phyloP scores from a whole-genome alignment of 2,888 invertebrate genomes.

The Monochamus alternatus region DNA sequence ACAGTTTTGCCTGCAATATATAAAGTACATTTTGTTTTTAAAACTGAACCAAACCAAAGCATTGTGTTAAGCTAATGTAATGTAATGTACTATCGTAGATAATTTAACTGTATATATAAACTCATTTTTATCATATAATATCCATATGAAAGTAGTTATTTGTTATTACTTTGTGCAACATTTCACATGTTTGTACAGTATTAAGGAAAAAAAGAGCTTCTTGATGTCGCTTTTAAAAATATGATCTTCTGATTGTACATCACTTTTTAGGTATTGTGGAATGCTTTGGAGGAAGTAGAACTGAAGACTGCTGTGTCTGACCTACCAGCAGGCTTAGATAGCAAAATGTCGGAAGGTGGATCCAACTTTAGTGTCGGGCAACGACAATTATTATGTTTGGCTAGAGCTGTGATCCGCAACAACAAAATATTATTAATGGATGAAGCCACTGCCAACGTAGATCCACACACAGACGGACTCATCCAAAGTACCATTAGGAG shows the following conservation, averaged over 20 bases:
- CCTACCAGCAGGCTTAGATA: conserved; percentile 77
- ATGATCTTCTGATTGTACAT: too few relatives aligned
- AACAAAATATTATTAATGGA: conserved; percentile 69
- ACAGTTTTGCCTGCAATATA: too few relatives aligned
- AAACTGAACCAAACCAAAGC: too few relatives aligned
- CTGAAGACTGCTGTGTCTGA: conserved; percentile 80
- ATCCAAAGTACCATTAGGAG: conserved; percentile 84
- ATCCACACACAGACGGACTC: conserved; percentile 83
- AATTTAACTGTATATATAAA: too few relatives aligned
- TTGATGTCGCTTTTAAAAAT: too few relatives aligned
- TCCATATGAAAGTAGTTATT: too few relatives aligned
- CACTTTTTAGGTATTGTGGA: conserved; percentile 79
- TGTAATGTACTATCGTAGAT: too few relatives aligned
- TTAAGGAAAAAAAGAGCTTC: too few relatives aligned
- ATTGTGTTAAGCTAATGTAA: too few relatives aligned
- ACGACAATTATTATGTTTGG: conserved; percentile 80
- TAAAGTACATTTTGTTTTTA: too few relatives aligned
- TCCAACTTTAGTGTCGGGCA: conserved; percentile 71
- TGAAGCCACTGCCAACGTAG: conserved; percentile 89
- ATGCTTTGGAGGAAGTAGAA: conserved; percentile 87
- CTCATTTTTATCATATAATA: too few relatives aligned
- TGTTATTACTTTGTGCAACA: not conserved
- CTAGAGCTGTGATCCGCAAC: conserved; percentile 74
- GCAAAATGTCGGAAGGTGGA: conserved; percentile 82
- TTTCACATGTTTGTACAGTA: not conserved